Conservation (phyloP, 2,113 vertebrate genomes). For the Rhinogobius similis region DNA sequence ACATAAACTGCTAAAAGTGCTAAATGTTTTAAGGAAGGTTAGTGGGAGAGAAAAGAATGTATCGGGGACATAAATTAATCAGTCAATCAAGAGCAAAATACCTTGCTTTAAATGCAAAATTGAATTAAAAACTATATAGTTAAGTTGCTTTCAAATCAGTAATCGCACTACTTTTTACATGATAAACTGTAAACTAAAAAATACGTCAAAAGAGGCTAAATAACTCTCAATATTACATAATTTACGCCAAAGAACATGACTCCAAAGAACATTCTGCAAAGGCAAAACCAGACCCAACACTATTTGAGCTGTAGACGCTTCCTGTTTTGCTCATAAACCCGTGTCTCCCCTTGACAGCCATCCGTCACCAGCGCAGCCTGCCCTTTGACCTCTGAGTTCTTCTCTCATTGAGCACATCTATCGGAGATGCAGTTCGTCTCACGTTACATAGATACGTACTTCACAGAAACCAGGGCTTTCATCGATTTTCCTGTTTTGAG, state of each 20-base stretch:
- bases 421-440: constrained; percentile 44
- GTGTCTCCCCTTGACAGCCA: constrained; percentile 26
- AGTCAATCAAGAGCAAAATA: too few species aligned
- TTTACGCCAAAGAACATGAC: constrained; percentile 45
- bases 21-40: too few species aligned
- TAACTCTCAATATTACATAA: neutral
- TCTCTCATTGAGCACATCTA: constrained; percentile 14
- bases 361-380: constrained; percentile 47
- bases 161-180: too few species aligned
- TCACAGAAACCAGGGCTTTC: constrained; percentile 31
- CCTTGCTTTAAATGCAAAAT: too few species aligned
- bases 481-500: constrained; percentile 36
- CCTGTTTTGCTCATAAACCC: constrained; percentile 31
- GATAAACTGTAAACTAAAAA: too few species aligned
- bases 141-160: too few species aligned
- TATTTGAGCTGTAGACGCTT: constrained; percentile 26
- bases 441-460: constrained; percentile 42
- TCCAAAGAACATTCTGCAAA: constrained; percentile 31
- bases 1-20: neutral
- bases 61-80: too few species aligned
- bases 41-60: too few species aligned
- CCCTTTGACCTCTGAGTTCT: constrained; percentile 50
- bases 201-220: too few species aligned
- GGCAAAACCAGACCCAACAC: constrained; percentile 6
- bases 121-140: too few species aligned